phyloP scores from a whole-genome alignment of 2,888 invertebrate species.

The Mesorhabditis belari region DNA sequence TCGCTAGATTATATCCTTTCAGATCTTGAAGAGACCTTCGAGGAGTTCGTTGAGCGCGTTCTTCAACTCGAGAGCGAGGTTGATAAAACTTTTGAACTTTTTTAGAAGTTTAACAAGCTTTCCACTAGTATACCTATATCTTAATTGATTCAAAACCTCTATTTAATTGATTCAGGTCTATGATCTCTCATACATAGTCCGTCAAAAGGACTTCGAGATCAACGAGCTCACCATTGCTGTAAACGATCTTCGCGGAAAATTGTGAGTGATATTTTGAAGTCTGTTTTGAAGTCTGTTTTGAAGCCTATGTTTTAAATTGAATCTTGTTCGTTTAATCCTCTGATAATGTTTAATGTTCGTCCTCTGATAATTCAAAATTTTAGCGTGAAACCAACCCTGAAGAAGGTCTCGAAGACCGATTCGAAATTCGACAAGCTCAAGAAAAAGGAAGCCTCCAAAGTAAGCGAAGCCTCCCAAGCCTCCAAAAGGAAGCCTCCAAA shows the following conservation, averaged over 20 bases:
- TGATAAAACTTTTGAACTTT: too few relatives aligned
- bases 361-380: neutral
- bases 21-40: neutral
- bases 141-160: neutral
- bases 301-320: too few relatives aligned
- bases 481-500: neutral
- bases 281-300: too few relatives aligned
- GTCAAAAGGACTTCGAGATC: slow-evolving; percentile 94
- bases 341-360: neutral
- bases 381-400: slow-evolving; percentile 61
- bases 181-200: slow-evolving; percentile 87
- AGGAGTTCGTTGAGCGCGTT: neutral
- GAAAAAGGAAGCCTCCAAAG: slow-evolving; percentile 45
- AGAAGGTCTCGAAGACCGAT: slow-evolving; percentile 99
- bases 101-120: too few relatives aligned
- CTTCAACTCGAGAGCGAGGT: neutral
- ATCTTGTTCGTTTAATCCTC: neutral
- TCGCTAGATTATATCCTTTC: too few relatives aligned
- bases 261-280: slow-evolving; percentile 61
- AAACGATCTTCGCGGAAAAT: slow-evolving; percentile 99
- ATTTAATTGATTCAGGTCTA: slow-evolving; percentile 65
- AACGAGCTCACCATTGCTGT: slow-evolving; percentile 98
- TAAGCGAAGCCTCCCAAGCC: slow-evolving; percentile 1
- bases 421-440: slow-evolving; percentile 66
- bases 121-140: too few relatives aligned